Percentiles rank a stretch among this genome's conserved stretches.
Conservation (phyloP, 2,888 invertebrate species). For the Lepetodrilus schrolli region DNA sequence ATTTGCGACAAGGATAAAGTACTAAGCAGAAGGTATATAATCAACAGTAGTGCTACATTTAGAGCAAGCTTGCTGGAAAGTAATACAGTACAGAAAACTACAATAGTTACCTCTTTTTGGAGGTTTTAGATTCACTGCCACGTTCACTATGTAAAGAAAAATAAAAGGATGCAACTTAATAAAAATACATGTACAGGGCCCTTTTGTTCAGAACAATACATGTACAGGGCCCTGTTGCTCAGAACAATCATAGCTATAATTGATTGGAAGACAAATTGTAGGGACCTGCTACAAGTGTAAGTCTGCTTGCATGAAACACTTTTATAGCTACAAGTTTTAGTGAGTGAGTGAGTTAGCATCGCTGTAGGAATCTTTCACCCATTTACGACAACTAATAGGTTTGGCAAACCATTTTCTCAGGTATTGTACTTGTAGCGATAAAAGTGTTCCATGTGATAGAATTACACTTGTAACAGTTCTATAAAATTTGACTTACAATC, state of each 20-base stretch:
- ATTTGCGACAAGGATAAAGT: no score
- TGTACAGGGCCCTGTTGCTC: no score
- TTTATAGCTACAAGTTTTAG: not conserved
- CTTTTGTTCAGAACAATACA: not conserved
- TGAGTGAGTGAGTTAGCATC: not conserved
- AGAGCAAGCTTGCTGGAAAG: not conserved
- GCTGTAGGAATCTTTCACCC: no score
- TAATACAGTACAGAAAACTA: not conserved
- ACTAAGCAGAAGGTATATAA: no score
- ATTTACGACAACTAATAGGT: no score
- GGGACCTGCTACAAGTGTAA: no score
- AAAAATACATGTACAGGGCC: not conserved
- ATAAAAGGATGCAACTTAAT: not conserved
- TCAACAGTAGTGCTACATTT: no score
- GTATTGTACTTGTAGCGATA: not conserved
- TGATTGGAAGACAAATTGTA: no score
- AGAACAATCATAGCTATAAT: no score
- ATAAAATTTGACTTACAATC: no score
- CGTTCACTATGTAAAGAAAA: slow-evolving; percentile 3
- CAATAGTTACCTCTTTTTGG: slow-evolving; percentile 23
- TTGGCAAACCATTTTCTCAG: not conserved
- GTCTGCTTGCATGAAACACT: not conserved
- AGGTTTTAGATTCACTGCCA: slow-evolving; percentile 24
- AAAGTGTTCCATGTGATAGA: no score
- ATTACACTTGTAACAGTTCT: no score